Evolutionary conservation across 2,797 vertebrate species (phyloP).

Genomic region (Phataginus tetradactyla): DNA sequence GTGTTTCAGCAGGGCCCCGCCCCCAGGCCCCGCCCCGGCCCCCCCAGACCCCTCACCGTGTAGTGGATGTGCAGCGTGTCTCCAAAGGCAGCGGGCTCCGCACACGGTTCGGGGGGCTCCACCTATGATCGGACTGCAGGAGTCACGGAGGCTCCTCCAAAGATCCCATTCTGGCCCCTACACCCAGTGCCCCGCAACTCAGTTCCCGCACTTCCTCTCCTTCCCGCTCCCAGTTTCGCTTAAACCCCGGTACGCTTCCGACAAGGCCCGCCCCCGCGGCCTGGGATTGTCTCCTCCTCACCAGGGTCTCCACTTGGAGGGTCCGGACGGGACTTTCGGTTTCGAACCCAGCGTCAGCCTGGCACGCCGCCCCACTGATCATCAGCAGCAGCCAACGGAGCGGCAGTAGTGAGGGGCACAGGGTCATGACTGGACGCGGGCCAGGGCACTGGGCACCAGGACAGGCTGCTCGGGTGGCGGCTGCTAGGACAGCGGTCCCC

Average conservation of each 20-base stretch:
- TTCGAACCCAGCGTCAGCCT: constrained; percentile 71
- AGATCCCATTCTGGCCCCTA: neutral
- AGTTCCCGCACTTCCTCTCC: neutral
- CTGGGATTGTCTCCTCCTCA: constrained; percentile 62
- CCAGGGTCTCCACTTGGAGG: constrained; percentile 86
- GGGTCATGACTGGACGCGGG: constrained; percentile 75
- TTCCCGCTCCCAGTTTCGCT: neutral
- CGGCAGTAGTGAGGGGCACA: neutral
- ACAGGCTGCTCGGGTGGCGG: neutral
- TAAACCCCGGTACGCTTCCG: constrained; percentile 76
- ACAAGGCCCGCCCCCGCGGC: neutral
- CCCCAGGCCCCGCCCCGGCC: constrained; percentile 52
- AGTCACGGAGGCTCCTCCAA: neutral
- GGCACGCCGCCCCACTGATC: constrained; percentile 51
- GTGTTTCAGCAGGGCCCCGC: constrained; percentile 70
- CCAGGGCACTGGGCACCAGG: constrained; percentile 10
- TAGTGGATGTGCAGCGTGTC: constrained; percentile 96
- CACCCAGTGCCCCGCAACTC: constrained; percentile 18
- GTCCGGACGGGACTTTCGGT: constrained; percentile 79
- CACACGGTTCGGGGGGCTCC: constrained; percentile 92
- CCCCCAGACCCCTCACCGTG: constrained; percentile 89
- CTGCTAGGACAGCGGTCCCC: neutral
- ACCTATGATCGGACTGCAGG: constrained; percentile 84
- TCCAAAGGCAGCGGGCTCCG: constrained; percentile 89
- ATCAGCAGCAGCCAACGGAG: constrained; percentile 75